Evolutionary conservation across 1,140 invertebrate species (phyloP).

Genomic region (Bombus waltoni): DNA sequence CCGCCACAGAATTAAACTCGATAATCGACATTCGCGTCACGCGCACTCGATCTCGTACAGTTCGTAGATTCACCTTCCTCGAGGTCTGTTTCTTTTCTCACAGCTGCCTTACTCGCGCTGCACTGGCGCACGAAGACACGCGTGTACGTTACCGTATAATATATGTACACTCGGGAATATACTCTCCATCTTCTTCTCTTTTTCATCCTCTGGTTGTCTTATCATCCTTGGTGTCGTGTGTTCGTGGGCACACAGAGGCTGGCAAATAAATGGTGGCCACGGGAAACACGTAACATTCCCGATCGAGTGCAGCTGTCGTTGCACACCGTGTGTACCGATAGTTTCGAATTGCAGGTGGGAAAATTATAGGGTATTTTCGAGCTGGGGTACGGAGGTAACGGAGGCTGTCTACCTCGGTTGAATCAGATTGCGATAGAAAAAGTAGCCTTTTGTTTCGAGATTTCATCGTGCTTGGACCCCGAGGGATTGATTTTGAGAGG

Average conservation of each 20-base stretch:
- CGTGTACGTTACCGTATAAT: not conserved
- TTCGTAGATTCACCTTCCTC: slow-evolving; percentile 12
- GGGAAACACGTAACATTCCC: slow-evolving; percentile 46
- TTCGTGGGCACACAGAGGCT: slow-evolving; percentile 3
- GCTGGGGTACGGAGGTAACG: no score
- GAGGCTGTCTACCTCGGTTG: not conserved
- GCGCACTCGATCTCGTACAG: not conserved
- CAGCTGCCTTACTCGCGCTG: not conserved
- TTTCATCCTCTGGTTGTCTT: slow-evolving; percentile 19
- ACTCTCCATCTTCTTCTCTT: not conserved
- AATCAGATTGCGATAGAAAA: not conserved
- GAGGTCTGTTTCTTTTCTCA: not conserved
- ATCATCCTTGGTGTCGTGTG: slow-evolving; percentile 29
- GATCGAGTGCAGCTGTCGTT: slow-evolving; percentile 61
- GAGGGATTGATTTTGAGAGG: not conserved
- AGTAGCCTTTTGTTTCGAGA: slow-evolving; percentile 8
- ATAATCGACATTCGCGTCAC: slow-evolving; percentile 9
- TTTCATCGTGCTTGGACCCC: not conserved
- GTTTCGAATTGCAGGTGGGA: slow-evolving; percentile 40
- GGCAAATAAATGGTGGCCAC: slow-evolving; percentile 43
- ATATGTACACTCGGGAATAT: not conserved
- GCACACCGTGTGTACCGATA: slow-evolving; percentile 25
- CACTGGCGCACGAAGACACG: slow-evolving; percentile 7
- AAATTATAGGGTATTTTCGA: not conserved
- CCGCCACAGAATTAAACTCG: not conserved